Evolutionary conservation across 1,140 invertebrate species (phyloP).

Genomic region (Saccostrea cuccullata): DNA sequence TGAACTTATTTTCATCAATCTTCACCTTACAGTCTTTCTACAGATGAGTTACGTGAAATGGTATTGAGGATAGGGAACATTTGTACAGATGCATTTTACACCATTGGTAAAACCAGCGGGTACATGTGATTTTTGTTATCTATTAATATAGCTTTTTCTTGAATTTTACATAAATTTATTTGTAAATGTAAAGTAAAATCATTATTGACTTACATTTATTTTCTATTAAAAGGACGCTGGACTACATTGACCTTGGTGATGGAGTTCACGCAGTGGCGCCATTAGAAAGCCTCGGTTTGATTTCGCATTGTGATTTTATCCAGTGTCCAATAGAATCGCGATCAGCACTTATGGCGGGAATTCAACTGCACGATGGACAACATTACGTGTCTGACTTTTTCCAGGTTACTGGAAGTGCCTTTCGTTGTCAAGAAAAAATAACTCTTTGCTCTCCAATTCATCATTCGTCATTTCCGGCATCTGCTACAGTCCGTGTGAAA

Average conservation of each 20-base stretch:
- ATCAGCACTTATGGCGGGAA: conserved; percentile 48
- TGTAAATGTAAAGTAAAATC: not conserved
- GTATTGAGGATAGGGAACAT: conserved; percentile 57
- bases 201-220: not conserved
- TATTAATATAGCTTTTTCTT: no score
- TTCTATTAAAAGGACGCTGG: conserved; percentile 51
- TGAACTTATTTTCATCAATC: not conserved
- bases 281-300: conserved; percentile 55
- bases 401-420: conserved; percentile 51
- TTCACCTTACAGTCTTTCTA: conserved; percentile 32
- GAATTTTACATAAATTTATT: no score
- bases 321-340: conserved; percentile 62
- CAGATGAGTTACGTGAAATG: conserved; percentile 47
- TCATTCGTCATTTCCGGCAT: conserved; percentile 52
- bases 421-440: conserved; percentile 60
- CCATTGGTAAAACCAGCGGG: conserved; percentile 63
- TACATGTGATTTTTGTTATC: conserved; percentile 9
- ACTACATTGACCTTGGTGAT: conserved; percentile 60
- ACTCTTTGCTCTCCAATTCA: conserved; percentile 57
- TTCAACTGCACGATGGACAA: conserved; percentile 58
- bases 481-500: conserved; percentile 60
- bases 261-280: conserved; percentile 56
- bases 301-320: conserved; percentile 58
- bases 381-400: conserved; percentile 61
- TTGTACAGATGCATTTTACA: conserved; percentile 63